Evolutionary conservation across 2,113 vertebrate species (phyloP).

Genomic region (Nothoprocta perdicaria): DNA sequence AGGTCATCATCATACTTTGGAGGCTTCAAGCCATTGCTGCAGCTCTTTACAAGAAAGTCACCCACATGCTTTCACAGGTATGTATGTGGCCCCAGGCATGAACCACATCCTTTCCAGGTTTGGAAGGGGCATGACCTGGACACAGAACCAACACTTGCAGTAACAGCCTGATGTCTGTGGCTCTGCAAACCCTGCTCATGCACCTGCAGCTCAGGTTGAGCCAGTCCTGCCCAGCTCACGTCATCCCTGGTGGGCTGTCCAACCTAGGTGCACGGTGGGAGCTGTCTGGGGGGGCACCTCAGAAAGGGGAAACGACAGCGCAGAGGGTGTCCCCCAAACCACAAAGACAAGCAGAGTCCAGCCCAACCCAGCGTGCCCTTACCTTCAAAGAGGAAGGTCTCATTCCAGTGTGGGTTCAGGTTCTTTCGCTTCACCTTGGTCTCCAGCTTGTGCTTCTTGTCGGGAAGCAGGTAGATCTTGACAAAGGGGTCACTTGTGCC

Average conservation of each 20-base stretch:
- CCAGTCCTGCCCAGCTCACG: background rate
- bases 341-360: no score
- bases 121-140: background rate
- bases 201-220: background rate
- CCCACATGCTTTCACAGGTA: no score
- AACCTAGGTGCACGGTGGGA: background rate
- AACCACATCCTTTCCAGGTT: background rate
- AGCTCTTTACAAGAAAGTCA: no score
- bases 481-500: constrained; percentile 98
- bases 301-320: background rate
- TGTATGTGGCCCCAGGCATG: background rate
- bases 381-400: constrained; percentile 99
- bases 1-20: no score
- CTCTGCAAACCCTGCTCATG: background rate
- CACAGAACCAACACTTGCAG: background rate
- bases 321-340: background rate
- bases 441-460: constrained; percentile 99
- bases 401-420: constrained; percentile 97
- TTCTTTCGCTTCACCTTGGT: constrained; percentile 99
- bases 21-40: background rate
- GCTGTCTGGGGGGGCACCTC: background rate
- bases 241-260: background rate
- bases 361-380: background rate
- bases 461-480: constrained; percentile 97
- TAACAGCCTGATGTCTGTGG: background rate